Evolutionary conservation across 2,888 invertebrate species (phyloP).

Genomic region (Thera obeliscata): DNA sequence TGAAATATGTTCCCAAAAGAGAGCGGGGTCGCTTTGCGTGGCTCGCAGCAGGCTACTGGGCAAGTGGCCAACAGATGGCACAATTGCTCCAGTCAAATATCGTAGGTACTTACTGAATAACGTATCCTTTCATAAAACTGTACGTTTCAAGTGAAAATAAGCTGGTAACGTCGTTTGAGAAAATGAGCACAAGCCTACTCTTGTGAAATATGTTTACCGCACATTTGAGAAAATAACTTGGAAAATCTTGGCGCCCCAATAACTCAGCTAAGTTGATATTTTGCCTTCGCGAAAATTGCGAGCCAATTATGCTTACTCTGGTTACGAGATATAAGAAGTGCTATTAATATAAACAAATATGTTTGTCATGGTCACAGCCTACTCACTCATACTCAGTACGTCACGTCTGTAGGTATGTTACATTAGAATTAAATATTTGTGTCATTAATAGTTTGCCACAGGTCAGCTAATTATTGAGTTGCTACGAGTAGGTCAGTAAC

Average conservation of each 20-base stretch:
- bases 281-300: background rate
- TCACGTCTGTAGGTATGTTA: background rate
- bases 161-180: background rate
- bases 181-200: background rate
- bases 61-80: constrained; percentile 75
- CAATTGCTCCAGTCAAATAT: constrained; percentile 52
- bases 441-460: background rate
- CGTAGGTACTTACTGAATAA: constrained; percentile 9
- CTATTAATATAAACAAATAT: background rate
- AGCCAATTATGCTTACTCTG: background rate
- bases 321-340: background rate
- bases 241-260: background rate
- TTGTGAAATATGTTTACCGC: background rate
- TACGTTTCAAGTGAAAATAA: background rate
- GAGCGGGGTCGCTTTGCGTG: constrained; percentile 53
- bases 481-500: constrained; percentile 6
- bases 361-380: background rate
- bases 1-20: constrained; percentile 50
- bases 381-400: background rate
- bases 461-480: background rate
- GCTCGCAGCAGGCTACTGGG: constrained; percentile 61
- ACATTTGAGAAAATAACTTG: background rate
- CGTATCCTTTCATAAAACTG: constrained; percentile 1
- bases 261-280: background rate
- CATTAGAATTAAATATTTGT: background rate